Base-by-base conservation (phyloP, 2,888 invertebrate species). In the Amphipoea lucens region DNA sequence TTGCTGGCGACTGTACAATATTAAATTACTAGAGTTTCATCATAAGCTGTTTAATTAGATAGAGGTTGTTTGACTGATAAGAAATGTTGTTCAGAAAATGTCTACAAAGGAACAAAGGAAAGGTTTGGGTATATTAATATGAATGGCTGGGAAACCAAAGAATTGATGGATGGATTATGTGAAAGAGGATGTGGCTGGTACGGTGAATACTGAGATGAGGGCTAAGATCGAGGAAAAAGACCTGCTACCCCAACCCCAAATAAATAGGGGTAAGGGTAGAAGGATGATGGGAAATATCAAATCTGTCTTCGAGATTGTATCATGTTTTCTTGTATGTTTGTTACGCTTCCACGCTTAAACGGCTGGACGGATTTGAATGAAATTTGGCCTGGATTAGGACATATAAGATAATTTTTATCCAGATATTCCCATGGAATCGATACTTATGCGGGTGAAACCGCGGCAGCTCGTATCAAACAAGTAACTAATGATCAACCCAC, bases 21-120 rank as follows among this genome's bases (percentile, higher is more conserved):
- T 85, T 87, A 79, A 71, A 84, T 87, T 76, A 79, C 60, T 42
- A 84, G 65, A 63, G 60, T 42, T 67, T 67, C 48, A 66, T 76
- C 48, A 70, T 67, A 62, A 45, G n/a, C 70, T 69, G 69, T 62
- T 74, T 57, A 69, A 69, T 62, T 66, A 84, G 54, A 72, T 23
- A 57, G 60, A 40, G 14, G 42, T n/a, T 69, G n/a, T 60, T 79
- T 14, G 36, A 48, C 40, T 51, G 60, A 65, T 79, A 51, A 23
- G n/a, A 66, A 51, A 69, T 29, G 6, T 5, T 42, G 70, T 84
- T 40, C n/a, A n/a, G 40, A 54, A 70, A 82, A 54, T 29, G 9
- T 54, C 77, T 54, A 54, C 45, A 77, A 29, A 62, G 67, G 54
- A 78, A 54, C 67, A 62, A 62, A 57, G 23, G 6, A 74, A 82